Base-by-base conservation (phyloP, 2,113 vertebrate species). In the Hemichromis elongatus region DNA sequence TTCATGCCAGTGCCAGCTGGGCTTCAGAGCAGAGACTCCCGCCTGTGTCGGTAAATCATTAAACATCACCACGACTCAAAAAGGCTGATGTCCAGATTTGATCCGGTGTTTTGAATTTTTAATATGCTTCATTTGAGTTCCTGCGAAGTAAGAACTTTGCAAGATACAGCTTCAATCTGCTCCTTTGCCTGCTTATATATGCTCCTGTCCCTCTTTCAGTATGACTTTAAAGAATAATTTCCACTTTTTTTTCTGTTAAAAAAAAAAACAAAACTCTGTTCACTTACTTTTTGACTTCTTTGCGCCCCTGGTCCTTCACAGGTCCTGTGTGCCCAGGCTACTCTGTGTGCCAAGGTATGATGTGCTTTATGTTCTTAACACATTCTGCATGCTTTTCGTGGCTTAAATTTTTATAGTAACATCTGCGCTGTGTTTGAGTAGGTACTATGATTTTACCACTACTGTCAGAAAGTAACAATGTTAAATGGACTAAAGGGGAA, bases 41-140 rank as follows among this genome's bases (percentile, higher is more conserved):
- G 92, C 94, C 16, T 97, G 96, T 45, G 52, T 94, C 2, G 96
- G 96, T 97, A 81, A 89, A 95, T 85, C 7, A 1, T 52, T 7
- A 35, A 59, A 19, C 42, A 56, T 78, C 82, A 57, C 21, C 56
- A 33, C 83, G 37, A 45, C 73, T 26, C 88, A 78, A 53, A 53
- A 4, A 56, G 30, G 26, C 73, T 5, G 28, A 53, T 24, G 73
- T 54, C 54, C 42, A 59, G 59, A 84, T 84, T 77, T 80, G 33
- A 45, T 77, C 55, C 35, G 16, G 4, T 61, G 19, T 47, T 61
- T 63, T 28, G 14, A 12, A 35, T 73, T 33, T 86, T 78, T 73
- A 0, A 35, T 14, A 6, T 2, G 33, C 45, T 33, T 75, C 18
- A 2, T 30, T n/a, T 52, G 45, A 52, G 70, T 75, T 75, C 52